Percentiles rank a stretch among this genome's conserved stretches.
Evolutionary conservation across 2,797 vertebrate genomes (phyloP).

Genomic region (Argentina silus): DNA sequence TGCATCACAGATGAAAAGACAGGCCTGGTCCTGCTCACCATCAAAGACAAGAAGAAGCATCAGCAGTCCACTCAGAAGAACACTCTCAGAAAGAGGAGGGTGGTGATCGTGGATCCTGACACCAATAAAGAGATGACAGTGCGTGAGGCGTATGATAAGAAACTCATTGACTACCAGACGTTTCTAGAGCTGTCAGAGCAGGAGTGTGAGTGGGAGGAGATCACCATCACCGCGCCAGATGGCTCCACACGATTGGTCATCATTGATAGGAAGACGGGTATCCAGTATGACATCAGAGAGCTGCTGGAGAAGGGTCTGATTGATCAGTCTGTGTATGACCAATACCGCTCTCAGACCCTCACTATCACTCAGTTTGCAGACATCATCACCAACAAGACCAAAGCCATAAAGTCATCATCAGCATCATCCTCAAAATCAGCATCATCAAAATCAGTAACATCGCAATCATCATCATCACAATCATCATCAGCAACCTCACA

Average conservation of each 20-base stretch:
- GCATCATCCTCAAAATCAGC: neutral
- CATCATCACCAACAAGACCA: constrained; percentile 79
- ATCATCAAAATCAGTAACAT: neutral
- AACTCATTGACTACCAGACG: constrained; percentile 90
- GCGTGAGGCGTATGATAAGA: constrained; percentile 90
- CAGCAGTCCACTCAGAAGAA: constrained; percentile 80
- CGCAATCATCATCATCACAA: neutral
- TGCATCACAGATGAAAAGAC: constrained; percentile 89
- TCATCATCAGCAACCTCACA: constrained; percentile 35
- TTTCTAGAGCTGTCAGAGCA: constrained; percentile 88
- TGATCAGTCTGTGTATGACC: constrained; percentile 77
- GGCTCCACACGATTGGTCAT: constrained; percentile 84
- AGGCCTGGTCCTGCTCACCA: constrained; percentile 87
- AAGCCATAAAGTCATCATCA: constrained; percentile 17
- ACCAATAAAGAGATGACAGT: constrained; percentile 94
- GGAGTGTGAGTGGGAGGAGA: constrained; percentile 99
- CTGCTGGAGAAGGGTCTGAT: constrained; percentile 81
- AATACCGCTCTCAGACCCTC: constrained; percentile 81
- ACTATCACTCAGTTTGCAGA: constrained; percentile 86
- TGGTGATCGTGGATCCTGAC: constrained; percentile 95
- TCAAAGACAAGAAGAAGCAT: constrained; percentile 85
- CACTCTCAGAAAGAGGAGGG: constrained; percentile 88
- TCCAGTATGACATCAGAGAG: constrained; percentile 85
- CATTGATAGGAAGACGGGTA: constrained; percentile 83
- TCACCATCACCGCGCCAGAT: constrained; percentile 86